These are phyloP conservation scores for Peucedramus taeniatus DNA, from an alignment of 2,113 vertebrate genomes.

Conservation along the genomic window DNA sequence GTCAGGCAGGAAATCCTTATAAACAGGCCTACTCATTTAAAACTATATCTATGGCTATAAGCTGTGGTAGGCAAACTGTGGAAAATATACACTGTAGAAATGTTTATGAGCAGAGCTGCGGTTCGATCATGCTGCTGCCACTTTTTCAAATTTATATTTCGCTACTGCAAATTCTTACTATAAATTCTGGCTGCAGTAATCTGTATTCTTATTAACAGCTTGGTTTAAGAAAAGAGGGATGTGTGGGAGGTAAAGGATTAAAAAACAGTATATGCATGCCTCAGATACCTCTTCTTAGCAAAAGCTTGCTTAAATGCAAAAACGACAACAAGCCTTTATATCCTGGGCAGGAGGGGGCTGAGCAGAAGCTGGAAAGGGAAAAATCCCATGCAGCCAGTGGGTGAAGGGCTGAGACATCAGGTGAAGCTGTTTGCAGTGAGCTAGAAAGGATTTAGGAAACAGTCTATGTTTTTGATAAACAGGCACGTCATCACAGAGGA, in stretches of 20 bases:
- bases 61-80: not conserved
- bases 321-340: not conserved
- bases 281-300: slow-evolving; percentile 46
- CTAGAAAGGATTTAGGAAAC: slow-evolving; percentile 6
- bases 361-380: not conserved
- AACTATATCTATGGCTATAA: not conserved
- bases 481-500: not conserved
- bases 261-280: slow-evolving; percentile 6
- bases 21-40: not conserved
- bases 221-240: slow-evolving; percentile 18
- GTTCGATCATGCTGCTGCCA: slow-evolving; percentile 1
- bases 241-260: slow-evolving; percentile 53
- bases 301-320: slow-evolving; percentile 33
- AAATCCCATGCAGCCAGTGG: not conserved
- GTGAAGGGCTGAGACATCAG: not conserved
- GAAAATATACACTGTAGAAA: not conserved
- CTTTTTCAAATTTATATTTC: slow-evolving; percentile 6
- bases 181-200: slow-evolving; percentile 41
- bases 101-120: not conserved
- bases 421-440: slow-evolving; percentile 5
- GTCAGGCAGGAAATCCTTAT: not conserved
- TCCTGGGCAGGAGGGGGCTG: not conserved
- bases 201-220: slow-evolving; percentile 59
- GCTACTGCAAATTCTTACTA: not conserved
- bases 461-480: not conserved